These are phyloP conservation scores for Diarsia brunnea DNA, from an alignment of 2,888 invertebrate species.

Conservation along the genomic window DNA sequence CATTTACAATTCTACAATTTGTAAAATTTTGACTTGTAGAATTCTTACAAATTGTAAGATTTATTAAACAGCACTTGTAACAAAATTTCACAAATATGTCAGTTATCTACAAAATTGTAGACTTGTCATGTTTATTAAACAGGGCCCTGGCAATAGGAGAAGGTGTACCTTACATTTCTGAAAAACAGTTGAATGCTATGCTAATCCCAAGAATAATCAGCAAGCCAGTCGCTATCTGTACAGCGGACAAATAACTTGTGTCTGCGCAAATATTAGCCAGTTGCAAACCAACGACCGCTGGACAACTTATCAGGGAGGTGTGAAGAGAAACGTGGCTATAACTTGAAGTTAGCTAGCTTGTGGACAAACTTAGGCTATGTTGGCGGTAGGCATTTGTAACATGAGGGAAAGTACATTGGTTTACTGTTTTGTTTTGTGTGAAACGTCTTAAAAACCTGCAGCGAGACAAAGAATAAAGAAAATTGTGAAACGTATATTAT, in stretches of 20 bases:
- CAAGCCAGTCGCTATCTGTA: slow-evolving; percentile 54
- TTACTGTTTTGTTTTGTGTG: not conserved
- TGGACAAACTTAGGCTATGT: not conserved
- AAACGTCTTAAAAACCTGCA: not conserved
- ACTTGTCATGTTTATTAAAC: too few relatives aligned
- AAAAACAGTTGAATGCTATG: slow-evolving; percentile 27
- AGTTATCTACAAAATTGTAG: too few relatives aligned
- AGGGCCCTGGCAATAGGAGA: not conserved
- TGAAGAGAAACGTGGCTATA: slow-evolving; percentile 43
- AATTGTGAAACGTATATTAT: not conserved
- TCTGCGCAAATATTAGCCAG: slow-evolving; percentile 68
- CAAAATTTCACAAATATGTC: too few relatives aligned
- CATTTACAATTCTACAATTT: too few relatives aligned
- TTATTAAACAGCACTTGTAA: too few relatives aligned
- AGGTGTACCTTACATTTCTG: slow-evolving; percentile 9
- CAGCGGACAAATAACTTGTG: slow-evolving; percentile 66
- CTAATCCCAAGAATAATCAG: slow-evolving; percentile 66
- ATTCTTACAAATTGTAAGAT: too few relatives aligned
- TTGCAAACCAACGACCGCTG: slow-evolving; percentile 42
- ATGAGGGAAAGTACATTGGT: not conserved
- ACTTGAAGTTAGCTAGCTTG: slow-evolving; percentile 22
- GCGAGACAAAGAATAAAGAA: not conserved
- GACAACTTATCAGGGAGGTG: slow-evolving; percentile 50
- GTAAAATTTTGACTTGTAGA: too few relatives aligned
- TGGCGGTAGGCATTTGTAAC: not conserved